Conservation (phyloP, 1,140 invertebrate species). For the Rhopalosiphum padi region DNA sequence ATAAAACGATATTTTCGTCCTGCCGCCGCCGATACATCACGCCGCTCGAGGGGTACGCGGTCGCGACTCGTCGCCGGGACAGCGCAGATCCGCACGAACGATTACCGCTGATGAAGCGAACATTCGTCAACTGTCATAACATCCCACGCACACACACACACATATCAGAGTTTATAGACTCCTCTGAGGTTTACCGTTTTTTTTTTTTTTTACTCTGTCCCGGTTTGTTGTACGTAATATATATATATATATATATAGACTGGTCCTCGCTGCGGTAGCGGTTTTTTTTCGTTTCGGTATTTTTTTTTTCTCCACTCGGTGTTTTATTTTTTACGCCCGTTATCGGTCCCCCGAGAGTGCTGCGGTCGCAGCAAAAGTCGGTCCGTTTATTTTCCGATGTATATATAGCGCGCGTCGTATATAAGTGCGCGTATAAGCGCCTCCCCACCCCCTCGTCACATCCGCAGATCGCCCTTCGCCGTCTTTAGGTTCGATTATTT, state of each 20-base stretch:
- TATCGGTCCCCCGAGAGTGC: constrained; percentile 50
- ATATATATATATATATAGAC: not conserved
- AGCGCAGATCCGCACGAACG: constrained; percentile 42
- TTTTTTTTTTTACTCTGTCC: not conserved
- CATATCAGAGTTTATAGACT: not conserved
- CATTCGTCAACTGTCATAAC: constrained; percentile 56
- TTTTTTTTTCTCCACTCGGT: not conserved
- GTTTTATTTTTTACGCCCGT: constrained; percentile 23
- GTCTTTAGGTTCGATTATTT: not conserved
- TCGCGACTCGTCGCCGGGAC: not conserved
- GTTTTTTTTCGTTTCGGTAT: not conserved
- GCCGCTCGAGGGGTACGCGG: not conserved
- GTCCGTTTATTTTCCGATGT: constrained; percentile 50
- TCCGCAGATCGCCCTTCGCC: not conserved
- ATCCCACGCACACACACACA: not conserved
- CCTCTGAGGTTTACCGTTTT: constrained; percentile 20
- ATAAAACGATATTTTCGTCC: constrained; percentile 56
- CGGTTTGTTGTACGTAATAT: not conserved
- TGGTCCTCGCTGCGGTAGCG: not conserved
- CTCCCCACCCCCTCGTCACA: no score
- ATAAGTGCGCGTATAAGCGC: not conserved
- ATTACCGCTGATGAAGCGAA: constrained; percentile 56
- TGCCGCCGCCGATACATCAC: constrained; percentile 19
- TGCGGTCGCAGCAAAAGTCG: not conserved
- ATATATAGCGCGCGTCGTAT: not conserved